These are phyloP conservation scores for Eupithecia dodoneata DNA, from an alignment of 2,888 invertebrate genomes.

Conservation along the genomic window DNA sequence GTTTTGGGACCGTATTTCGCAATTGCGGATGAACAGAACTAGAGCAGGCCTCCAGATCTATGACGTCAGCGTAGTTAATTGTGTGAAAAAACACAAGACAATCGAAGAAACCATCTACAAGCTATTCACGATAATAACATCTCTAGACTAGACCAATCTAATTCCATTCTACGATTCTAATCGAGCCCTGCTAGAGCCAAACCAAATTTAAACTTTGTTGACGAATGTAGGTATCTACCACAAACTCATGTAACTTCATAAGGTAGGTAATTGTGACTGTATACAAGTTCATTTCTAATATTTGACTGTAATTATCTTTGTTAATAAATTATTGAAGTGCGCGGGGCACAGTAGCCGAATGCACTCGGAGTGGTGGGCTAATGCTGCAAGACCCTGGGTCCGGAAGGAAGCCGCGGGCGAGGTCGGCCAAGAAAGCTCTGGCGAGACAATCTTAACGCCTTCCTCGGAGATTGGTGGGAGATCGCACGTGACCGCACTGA, in stretches of 20 bases:
- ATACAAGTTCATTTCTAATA: no score
- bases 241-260: neutral
- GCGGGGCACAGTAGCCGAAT: no score
- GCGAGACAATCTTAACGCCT: no score
- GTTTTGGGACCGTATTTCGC: neutral
- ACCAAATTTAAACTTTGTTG: neutral
- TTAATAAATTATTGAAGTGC: no score
- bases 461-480: no score
- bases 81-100: neutral
- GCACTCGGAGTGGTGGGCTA: no score
- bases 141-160: neutral
- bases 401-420: no score
- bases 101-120: neutral
- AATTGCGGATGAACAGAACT: neutral
- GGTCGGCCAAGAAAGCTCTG: no score
- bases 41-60: neutral
- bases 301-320: no score
- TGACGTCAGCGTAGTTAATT: neutral
- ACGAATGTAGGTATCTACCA: neutral
- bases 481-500: no score
- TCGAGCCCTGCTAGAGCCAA: neutral
- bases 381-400: no score
- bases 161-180: neutral
- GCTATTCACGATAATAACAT: neutral
- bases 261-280: neutral